Percentiles rank a stretch among this genome's conserved stretches.
Evolutionary conservation across 2,797 vertebrate species (phyloP).

Genomic region (Delichon dasypus): DNA sequence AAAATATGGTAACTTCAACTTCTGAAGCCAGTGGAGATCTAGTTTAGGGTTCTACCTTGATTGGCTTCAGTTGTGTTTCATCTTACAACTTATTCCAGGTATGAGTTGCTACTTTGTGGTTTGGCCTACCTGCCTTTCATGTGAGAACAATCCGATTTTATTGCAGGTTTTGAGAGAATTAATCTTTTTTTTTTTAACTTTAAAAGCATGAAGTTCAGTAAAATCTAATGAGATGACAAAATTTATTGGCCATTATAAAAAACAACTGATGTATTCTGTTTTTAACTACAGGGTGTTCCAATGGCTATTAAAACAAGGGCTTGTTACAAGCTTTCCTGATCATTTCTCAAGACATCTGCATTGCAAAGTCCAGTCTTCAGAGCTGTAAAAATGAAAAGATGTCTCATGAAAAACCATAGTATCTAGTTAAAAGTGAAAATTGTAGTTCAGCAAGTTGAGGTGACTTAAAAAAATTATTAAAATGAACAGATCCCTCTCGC

Average conservation of each 20-base stretch:
- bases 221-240: neutral
- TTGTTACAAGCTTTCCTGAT: neutral
- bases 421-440: neutral
- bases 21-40: neutral
- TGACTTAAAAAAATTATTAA: neutral
- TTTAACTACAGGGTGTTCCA: neutral
- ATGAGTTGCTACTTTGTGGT: neutral
- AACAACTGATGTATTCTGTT: neutral
- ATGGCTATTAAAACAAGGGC: neutral
- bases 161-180: neutral
- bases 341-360: neutral
- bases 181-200: neutral
- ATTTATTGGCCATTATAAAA: neutral
- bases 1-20: neutral
- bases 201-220: neutral
- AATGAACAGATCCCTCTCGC: neutral
- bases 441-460: neutral
- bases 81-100: neutral
- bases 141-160: neutral
- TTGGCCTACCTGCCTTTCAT: neutral
- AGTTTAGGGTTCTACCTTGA: neutral
- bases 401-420: neutral
- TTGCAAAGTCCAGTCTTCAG: neutral
- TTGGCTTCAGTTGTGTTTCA: neutral
- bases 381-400: neutral